Percentiles rank a stretch among this genome's conserved stretches.
phyloP scores from a whole-genome alignment of 2,797 vertebrate genomes.

The Delichon dasypus region DNA sequence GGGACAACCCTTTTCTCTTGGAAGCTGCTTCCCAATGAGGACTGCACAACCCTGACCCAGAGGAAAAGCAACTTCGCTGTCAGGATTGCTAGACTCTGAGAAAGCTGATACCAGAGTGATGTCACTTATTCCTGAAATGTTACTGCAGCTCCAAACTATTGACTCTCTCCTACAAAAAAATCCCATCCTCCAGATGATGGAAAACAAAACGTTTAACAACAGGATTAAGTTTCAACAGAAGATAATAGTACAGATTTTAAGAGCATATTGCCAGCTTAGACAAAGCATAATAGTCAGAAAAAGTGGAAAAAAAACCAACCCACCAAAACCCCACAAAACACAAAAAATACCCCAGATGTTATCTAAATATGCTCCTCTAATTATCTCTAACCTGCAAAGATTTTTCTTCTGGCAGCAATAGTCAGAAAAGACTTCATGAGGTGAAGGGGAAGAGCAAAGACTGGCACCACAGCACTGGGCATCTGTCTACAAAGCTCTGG shows the following conservation, averaged over 20 bases:
- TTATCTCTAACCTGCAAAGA: background rate
- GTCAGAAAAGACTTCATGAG: background rate
- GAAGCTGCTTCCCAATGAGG: slow-evolving; percentile 55
- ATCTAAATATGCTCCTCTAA: background rate
- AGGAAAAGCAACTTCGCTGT: slow-evolving; percentile 61
- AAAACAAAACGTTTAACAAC: background rate
- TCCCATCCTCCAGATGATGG: background rate
- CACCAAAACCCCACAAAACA: background rate
- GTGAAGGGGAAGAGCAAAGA: background rate
- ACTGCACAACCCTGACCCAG: slow-evolving; percentile 43
- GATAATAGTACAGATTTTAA: background rate
- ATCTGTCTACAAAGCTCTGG: background rate
- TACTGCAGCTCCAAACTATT: slow-evolving; percentile 62
- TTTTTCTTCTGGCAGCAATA: background rate
- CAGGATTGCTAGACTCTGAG: slow-evolving; percentile 64
- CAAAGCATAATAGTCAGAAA: background rate
- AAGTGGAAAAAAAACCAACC: background rate
- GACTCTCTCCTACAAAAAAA: slow-evolving; percentile 52
- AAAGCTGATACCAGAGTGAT: slow-evolving; percentile 81
- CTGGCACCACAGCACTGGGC: background rate
- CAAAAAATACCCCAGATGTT: background rate
- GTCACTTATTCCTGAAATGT: slow-evolving; percentile 77
- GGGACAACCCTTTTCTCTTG: slow-evolving; percentile 48
- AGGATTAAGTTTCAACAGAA: background rate
- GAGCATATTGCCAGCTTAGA: rapidly evolving